phyloP scores from a whole-genome alignment of 2,113 vertebrate species.

The Sardina pilchardus region DNA sequence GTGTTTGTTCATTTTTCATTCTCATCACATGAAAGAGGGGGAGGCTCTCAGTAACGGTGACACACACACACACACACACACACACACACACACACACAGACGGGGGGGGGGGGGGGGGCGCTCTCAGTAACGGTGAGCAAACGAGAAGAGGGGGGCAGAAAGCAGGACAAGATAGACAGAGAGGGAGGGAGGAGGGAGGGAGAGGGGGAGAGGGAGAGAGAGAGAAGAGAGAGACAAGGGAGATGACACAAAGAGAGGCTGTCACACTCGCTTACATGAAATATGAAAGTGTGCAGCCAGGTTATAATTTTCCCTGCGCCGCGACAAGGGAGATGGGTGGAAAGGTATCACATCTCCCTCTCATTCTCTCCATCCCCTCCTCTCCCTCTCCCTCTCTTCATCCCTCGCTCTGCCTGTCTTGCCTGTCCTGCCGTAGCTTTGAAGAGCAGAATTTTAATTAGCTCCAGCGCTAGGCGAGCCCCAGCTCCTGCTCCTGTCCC shows the following conservation, averaged over 20 bases:
- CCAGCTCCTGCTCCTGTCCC: constrained; percentile 24
- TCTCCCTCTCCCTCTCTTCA: constrained; percentile 37
- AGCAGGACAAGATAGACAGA: constrained; percentile 36
- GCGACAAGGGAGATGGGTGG: constrained; percentile 54
- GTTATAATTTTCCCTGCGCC: constrained; percentile 80
- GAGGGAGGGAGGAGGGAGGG: constrained; percentile 37
- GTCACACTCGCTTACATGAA: constrained; percentile 79
- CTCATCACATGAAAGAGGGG: constrained; percentile 67
- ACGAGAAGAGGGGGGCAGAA: constrained; percentile 38
- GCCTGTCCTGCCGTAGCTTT: background rate
- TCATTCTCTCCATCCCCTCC: constrained; percentile 47
- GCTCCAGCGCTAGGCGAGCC: constrained; percentile 36
- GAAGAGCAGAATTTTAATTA: constrained; percentile 50
- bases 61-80: no score
- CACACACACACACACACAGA: no score
- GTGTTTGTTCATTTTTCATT: constrained; percentile 50
- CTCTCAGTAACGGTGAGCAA: constrained; percentile 53
- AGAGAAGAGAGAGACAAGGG: constrained; percentile 43
- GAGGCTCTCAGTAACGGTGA: constrained; percentile 51
- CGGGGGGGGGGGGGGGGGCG: constrained; percentile 64
- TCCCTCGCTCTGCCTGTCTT: constrained; percentile 15
- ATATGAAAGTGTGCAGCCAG: constrained; percentile 79
- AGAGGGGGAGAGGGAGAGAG: constrained; percentile 35
- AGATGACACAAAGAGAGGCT: constrained; percentile 70
- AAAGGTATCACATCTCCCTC: constrained; percentile 67